Base-by-base conservation (phyloP, 1,140 invertebrate species). In the Drusus annulatus region DNA sequence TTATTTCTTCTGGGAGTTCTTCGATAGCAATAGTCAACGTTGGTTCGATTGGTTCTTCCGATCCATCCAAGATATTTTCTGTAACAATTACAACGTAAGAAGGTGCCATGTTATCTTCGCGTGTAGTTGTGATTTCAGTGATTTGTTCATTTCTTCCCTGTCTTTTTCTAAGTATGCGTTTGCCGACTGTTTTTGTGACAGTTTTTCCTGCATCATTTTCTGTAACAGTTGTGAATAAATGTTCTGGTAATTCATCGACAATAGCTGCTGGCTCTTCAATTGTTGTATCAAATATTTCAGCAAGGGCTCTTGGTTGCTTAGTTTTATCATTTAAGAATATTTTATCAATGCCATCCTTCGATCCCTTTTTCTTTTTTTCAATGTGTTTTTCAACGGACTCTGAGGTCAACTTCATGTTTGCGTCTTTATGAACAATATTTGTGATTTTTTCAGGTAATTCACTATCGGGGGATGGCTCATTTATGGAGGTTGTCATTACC, bases 1-100 rank as follows among this genome's bases (percentile, higher is more conserved):
- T 28, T 19, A 63, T 31, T 63, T 63, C 19, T 63, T 63, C 60
- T 5, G 60, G 60, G 17, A 63, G 23, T 63, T 63, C 60, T 63
- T 63, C 60, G 3, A 63, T 16, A 7, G 19, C n/a, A n/a, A 17
- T n/a, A 56, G n/a, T 17, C n/a, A 45, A 45, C 2, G 36, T 45
- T 45, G 36, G 36, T 45, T 45, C 36, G 8, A 45, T 45, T 56
- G 3, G n/a, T 56, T 56, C 19, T 56, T 56, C 36, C 10, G 19
- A 21, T 56, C 54, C n/a, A 16, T 56, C 19, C n/a, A 56, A n/a
- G 54, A 17, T 56, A 17, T 17, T 17, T 21, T 56, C 54, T 10
- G n/a, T 56, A 56, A 63, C 60, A 5, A 21, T n/a, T 4, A 63
- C 60, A 25, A 31, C 1, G 15, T 17, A 28, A 21, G 17, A 21